phyloP scores from a whole-genome alignment of 2,797 vertebrate species.

The Chloroceryle amazona region DNA sequence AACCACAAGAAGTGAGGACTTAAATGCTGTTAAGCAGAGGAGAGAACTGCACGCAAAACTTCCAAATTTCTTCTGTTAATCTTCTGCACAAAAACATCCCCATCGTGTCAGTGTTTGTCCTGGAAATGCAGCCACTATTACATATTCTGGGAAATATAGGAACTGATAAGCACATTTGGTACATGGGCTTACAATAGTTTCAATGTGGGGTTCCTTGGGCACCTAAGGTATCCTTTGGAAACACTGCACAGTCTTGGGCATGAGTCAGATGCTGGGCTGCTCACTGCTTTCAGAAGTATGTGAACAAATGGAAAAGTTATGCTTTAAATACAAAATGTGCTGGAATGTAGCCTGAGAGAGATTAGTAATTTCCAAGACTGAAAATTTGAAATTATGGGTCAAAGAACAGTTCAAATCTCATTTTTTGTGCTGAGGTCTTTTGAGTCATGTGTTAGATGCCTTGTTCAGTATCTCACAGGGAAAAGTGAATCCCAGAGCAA shows the following conservation, averaged over 20 bases:
- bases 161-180: not conserved
- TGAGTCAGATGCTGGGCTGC: not conserved
- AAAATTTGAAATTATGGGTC: not conserved
- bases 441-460: not conserved
- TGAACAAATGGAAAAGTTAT: not conserved
- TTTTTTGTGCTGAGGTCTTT: not conserved
- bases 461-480: not conserved
- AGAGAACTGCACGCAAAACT: not conserved
- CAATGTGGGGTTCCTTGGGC: not conserved
- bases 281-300: not conserved
- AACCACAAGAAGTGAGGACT: not conserved
- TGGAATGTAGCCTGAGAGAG: not conserved
- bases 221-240: not conserved
- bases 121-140: not conserved
- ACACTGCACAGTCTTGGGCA: not conserved
- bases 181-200: not conserved
- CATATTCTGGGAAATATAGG: not conserved
- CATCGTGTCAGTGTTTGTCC: rapidly evolving
- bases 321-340: not conserved
- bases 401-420: not conserved
- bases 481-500: not conserved
- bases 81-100: not conserved
- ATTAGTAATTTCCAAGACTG: not conserved
- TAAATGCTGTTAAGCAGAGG: not conserved
- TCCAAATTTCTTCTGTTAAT: not conserved